Conservation (phyloP, 1,140 invertebrate species). For the Saccostrea echinata region DNA sequence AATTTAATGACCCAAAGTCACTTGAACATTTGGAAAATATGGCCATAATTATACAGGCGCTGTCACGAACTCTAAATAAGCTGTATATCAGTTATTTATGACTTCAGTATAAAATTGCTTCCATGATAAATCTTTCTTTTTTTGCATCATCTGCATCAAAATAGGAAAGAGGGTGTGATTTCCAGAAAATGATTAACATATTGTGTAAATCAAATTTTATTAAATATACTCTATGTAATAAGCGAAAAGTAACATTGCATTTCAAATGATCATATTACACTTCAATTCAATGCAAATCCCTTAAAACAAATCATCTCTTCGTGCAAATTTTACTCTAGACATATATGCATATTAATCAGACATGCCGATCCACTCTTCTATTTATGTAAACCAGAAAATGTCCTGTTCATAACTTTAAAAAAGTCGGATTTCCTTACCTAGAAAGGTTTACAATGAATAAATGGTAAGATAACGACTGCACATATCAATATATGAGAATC, state of each 20-base stretch:
- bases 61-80: constrained; percentile 12
- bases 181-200: not conserved
- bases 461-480: not conserved
- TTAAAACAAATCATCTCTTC: too few relatives aligned
- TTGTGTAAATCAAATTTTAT: not conserved
- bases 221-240: not conserved
- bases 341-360: not conserved
- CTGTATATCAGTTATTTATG: constrained; percentile 22
- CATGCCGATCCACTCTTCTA: too few relatives aligned
- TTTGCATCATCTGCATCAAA: constrained; percentile 2
- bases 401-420: too few relatives aligned
- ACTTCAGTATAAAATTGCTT: not conserved
- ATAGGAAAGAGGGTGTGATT: not conserved
- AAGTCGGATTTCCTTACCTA: not conserved
- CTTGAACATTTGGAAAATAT: constrained; percentile 21
- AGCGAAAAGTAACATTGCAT: not conserved
- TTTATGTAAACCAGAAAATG: too few relatives aligned
- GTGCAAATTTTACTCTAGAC: not conserved
- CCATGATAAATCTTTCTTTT: not conserved
- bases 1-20: constrained; percentile 19
- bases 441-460: not conserved
- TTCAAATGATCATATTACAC: not conserved
- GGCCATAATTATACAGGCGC: not conserved
- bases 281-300: not conserved
- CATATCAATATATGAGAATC: not conserved